Evolutionary conservation across 1,140 invertebrate species (phyloP).

Genomic region (Wasmannia auropunctata): DNA sequence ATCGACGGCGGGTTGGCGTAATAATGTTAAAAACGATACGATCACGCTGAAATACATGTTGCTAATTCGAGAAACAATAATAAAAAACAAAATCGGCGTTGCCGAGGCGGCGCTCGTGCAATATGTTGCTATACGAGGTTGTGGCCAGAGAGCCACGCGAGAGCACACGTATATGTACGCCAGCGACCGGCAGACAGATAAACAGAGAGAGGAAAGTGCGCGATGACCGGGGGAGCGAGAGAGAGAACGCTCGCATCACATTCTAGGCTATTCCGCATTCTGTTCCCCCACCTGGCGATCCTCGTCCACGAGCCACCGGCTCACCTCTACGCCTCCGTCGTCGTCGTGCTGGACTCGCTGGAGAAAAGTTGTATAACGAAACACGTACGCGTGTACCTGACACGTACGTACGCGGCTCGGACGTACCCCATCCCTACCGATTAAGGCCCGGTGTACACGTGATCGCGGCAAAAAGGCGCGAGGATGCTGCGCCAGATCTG

Average conservation of each 20-base stretch:
- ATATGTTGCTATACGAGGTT: slow-evolving; percentile 27
- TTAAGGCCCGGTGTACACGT: neutral
- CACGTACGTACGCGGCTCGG: slow-evolving; percentile 62
- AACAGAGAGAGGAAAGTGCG: slow-evolving; percentile 44
- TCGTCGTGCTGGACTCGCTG: slow-evolving; percentile 69
- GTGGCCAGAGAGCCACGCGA: slow-evolving; percentile 43
- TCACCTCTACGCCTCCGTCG: slow-evolving; percentile 79
- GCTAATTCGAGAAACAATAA: neutral
- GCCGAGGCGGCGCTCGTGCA: neutral
- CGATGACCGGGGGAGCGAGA: slow-evolving; percentile 59
- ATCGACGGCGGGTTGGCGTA: neutral
- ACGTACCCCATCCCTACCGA: neutral
- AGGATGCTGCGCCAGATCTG: neutral
- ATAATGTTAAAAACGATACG: neutral
- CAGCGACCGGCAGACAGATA: slow-evolving; percentile 33
- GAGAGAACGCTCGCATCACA: slow-evolving; percentile 83
- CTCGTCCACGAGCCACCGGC: slow-evolving; percentile 76
- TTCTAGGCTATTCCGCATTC: slow-evolving; percentile 86
- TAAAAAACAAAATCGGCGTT: too few species aligned
- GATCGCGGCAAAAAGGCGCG: neutral
- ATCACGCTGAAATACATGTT: neutral
- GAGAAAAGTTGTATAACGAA: slow-evolving; percentile 80
- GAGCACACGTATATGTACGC: slow-evolving; percentile 16
- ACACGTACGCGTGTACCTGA: slow-evolving; percentile 72
- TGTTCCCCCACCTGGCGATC: slow-evolving; percentile 82